Conservation (phyloP, 2,888 invertebrate species). For the Melieria omissa region DNA sequence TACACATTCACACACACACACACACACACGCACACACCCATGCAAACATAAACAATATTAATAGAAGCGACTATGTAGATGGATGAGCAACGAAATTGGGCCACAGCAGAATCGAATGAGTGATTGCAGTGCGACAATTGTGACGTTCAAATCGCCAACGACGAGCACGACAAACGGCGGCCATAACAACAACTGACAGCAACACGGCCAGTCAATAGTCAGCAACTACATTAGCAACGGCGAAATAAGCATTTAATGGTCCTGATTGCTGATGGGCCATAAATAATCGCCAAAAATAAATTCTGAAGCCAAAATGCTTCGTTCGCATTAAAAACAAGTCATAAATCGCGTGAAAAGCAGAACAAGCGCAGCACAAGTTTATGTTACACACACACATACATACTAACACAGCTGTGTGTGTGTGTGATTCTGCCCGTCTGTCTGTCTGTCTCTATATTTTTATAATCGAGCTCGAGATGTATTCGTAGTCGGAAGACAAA, state of each 20-base stretch:
- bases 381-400: background rate
- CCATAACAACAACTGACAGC: slow-evolving; percentile 1
- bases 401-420: too few relatives aligned
- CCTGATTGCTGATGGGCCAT: slow-evolving; percentile 55
- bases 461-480: too few relatives aligned
- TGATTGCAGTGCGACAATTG: slow-evolving; percentile 26
- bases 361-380: slow-evolving; percentile 11
- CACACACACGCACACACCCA: background rate
- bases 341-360: slow-evolving; percentile 27
- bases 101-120: slow-evolving; percentile 19
- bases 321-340: slow-evolving; percentile 30
- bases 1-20: slow-evolving; percentile 5
- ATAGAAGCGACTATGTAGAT: background rate
- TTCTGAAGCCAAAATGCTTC: background rate
- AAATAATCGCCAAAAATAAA: slow-evolving; percentile 51
- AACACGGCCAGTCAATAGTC: background rate
- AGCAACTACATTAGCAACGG: slow-evolving; percentile 20
- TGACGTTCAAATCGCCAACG: slow-evolving; percentile 22
- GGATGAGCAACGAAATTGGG: background rate
- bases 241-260: slow-evolving; percentile 54
- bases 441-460: too few relatives aligned
- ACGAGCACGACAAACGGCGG: slow-evolving; percentile 3
- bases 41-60: background rate
- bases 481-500: too few relatives aligned
- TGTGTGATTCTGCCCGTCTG: too few relatives aligned